Percentiles rank a stretch among this genome's conserved stretches.
Conservation (phyloP, 2,888 invertebrate species). For the Chymomyza fuscimana region DNA sequence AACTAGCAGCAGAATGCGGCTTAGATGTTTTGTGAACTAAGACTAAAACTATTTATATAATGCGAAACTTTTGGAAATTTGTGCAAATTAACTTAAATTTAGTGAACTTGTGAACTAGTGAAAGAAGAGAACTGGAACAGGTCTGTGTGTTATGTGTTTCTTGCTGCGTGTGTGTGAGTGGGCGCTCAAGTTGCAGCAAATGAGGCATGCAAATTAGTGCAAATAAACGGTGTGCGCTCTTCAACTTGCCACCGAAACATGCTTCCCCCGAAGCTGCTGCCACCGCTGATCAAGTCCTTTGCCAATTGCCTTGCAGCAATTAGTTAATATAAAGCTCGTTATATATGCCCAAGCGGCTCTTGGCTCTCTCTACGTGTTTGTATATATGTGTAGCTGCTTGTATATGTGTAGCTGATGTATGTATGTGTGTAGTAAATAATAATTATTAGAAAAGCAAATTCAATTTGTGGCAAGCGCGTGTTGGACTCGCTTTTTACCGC, state of each 20-base stretch:
- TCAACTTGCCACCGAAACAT: neutral
- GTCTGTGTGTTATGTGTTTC: too few relatives aligned
- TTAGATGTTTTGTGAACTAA: too few relatives aligned
- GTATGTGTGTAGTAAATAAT: conserved; percentile 54
- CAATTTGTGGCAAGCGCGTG: conserved; percentile 47
- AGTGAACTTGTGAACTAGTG: too few relatives aligned
- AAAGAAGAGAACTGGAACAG: too few relatives aligned
- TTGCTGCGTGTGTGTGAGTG: neutral
- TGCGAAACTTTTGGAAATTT: too few relatives aligned
- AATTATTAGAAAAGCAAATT: conserved; percentile 63
- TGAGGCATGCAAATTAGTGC: conserved; percentile 66
- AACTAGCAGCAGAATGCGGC: too few relatives aligned
- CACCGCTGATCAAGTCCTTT: conserved; percentile 21
- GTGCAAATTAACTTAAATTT: too few relatives aligned
- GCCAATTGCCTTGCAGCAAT: conserved; percentile 58
- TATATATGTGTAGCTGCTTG: too few relatives aligned
- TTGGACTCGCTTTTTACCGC: conserved; percentile 51
- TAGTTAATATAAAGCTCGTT: conserved; percentile 68
- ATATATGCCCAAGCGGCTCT: conserved; percentile 56
- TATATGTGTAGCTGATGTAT: conserved; percentile 10
- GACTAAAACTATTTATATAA: too few relatives aligned
- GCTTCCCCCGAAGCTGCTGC: neutral
- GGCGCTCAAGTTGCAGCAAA: conserved; percentile 46
- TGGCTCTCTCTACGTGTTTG: too few relatives aligned
- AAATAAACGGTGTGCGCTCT: conserved; percentile 48